Base-by-base conservation (phyloP, 2,797 vertebrate genomes). In the Taeniopygia guttata region DNA sequence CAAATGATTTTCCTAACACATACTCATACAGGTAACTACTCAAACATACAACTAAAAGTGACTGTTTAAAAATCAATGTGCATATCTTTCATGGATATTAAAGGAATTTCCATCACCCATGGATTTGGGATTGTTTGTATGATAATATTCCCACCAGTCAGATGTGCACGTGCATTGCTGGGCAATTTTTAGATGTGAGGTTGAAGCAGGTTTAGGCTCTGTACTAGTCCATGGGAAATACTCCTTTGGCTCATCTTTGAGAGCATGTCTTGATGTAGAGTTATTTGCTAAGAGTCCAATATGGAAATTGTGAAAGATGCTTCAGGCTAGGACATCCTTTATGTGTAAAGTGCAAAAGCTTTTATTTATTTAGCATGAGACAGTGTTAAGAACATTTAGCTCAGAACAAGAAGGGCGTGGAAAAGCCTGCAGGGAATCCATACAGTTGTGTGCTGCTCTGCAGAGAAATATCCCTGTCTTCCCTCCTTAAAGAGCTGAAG, bases 341-440 rank as follows among this genome's bases (percentile, higher is more conserved):
- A 54, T 18, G 26, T 42, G n/a, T 70, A 64, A 84, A 84, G 34
- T 82, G 74, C 34, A 58, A 80, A 92, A 91, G 78, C 46, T 91
- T 90, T 77, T 83, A 80, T 76, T 93, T 90, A 78, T 91, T 95
- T 91, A 83, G 13, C 48, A 22, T 43, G 55, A 82, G 48, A 34
- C 2, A 48, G n/a, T 40, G 40, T 88, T 88, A 75, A 89, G 58
- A 82, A 26, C 51, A 38, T 84, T 94, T 91, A 81, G 42, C 25
- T 88, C 29, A 25, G 73, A 85, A 51, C 7, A 77, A 67, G 32
- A 25, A 34, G 26, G n/a, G 64, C 74, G 25, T 2, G 5, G 38
- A 55, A 82, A 77, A 70, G 15, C 46, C 66, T 38, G 20, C 68
- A 74, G 56, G 48, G 67, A 93, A 74, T 73, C 49, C 46, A 7